Evolutionary conservation across 2,113 vertebrate species (phyloP).

Genomic region (Mungos mungo): DNA sequence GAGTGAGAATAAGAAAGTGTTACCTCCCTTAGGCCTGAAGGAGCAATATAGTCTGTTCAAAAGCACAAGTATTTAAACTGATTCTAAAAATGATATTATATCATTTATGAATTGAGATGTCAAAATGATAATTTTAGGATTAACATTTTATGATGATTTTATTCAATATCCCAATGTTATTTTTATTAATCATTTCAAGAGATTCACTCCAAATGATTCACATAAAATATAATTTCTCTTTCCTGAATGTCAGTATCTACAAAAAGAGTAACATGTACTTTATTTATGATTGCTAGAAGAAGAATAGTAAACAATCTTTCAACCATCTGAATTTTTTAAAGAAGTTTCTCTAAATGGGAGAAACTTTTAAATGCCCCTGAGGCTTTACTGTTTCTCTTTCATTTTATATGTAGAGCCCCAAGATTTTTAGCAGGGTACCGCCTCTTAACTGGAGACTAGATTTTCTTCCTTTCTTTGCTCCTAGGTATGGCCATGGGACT

Average conservation of each 20-base stretch:
- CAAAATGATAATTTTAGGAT: background rate
- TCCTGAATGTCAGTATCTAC: background rate
- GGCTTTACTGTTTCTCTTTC: background rate
- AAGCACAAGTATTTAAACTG: constrained; percentile 1
- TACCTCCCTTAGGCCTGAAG: background rate
- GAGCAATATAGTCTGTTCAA: background rate
- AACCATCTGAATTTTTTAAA: background rate
- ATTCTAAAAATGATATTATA: background rate
- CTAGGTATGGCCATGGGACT: background rate
- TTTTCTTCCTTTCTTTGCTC: background rate
- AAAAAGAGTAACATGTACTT: background rate
- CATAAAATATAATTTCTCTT: constrained; percentile 13
- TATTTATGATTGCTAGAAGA: background rate
- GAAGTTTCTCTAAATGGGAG: background rate
- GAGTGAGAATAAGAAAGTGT: background rate
- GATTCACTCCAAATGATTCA: background rate
- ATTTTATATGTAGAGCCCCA: background rate
- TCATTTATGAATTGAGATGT: background rate
- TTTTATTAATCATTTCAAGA: constrained; percentile 1
- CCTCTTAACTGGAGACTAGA: background rate
- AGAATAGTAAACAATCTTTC: background rate
- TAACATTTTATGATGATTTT: background rate
- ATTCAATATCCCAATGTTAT: background rate
- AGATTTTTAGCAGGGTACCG: background rate
- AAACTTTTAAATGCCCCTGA: background rate